Percentiles rank a stretch among this genome's conserved stretches.
Evolutionary conservation across 2,888 invertebrate species (phyloP).

Genomic region (Caenorhabditis panamensis): DNA sequence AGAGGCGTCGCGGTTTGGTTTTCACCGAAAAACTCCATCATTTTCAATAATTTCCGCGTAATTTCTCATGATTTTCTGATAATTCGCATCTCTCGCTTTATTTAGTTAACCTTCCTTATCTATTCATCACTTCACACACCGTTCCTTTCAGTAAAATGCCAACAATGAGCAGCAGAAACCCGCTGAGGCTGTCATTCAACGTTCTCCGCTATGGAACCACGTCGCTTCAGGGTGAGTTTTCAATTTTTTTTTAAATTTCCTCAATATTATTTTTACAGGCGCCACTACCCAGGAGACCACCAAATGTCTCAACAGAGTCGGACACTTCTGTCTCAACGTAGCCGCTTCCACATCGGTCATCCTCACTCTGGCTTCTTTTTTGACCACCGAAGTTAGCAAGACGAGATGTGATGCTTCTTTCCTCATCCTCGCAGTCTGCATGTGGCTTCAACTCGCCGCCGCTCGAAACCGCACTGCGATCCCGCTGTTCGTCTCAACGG

Average conservation of each 20-base stretch:
- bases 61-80: background rate
- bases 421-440: slow-evolving; percentile 23
- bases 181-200: slow-evolving; percentile 26
- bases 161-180: slow-evolving; percentile 10
- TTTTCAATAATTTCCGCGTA: background rate
- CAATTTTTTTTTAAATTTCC: background rate
- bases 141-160: slow-evolving; percentile 35
- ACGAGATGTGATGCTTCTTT: background rate
- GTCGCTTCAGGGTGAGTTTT: slow-evolving; percentile 33
- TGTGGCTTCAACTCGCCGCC: slow-evolving; percentile 51
- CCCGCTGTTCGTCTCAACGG: slow-evolving; percentile 25
- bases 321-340: slow-evolving; percentile 47
- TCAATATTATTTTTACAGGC: slow-evolving; percentile 11
- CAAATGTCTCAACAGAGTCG: slow-evolving; percentile 41
- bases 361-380: background rate
- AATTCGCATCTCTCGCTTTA: background rate
- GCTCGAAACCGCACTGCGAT: slow-evolving; percentile 32
- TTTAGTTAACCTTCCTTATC: background rate
- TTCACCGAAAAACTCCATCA: background rate
- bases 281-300: slow-evolving; percentile 21
- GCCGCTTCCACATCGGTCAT: slow-evolving; percentile 16
- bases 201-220: slow-evolving; percentile 40
- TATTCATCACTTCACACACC: background rate
- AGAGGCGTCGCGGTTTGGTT: slow-evolving; percentile 6
- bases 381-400: background rate